These are phyloP conservation scores for Diachrysia chrysitis DNA, from an alignment of 2,888 invertebrate species.

Conservation along the genomic window DNA sequence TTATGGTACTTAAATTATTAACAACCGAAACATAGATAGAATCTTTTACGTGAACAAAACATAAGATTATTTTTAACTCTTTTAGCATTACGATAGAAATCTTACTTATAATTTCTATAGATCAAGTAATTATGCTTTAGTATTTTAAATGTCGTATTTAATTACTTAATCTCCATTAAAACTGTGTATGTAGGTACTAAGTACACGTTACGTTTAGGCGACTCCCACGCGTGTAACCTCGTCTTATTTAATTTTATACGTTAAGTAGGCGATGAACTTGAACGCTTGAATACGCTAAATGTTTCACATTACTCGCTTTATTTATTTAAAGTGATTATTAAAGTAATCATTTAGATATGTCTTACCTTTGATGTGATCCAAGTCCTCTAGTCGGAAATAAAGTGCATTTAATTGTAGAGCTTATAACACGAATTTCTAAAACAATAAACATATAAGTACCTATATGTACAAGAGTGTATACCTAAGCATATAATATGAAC, in stretches of 20 bases:
- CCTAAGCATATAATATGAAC: too few species aligned
- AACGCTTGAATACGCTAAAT: slow-evolving; percentile 36
- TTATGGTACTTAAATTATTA: background rate
- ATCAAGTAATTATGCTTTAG: background rate
- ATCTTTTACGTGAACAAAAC: too few species aligned
- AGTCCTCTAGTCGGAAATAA: background rate
- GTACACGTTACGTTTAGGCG: slow-evolving; percentile 26
- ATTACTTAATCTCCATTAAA: slow-evolving; percentile 11
- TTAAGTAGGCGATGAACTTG: slow-evolving; percentile 58
- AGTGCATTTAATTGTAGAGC: background rate
- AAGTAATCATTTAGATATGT: slow-evolving; percentile 22
- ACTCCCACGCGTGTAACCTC: slow-evolving; percentile 45
- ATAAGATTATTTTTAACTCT: background rate
- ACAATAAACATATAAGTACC: too few species aligned
- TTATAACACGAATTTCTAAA: background rate
- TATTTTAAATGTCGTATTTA: slow-evolving; percentile 26
- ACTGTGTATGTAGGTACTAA: slow-evolving; percentile 16
- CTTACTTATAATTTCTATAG: background rate
- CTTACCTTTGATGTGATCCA: slow-evolving; percentile 36
- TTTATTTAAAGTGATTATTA: slow-evolving; percentile 43
- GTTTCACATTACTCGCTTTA: slow-evolving; percentile 33
- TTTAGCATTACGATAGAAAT: background rate
- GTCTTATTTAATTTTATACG: slow-evolving; percentile 52
- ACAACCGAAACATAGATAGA: background rate
- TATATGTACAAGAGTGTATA: too few species aligned